Conservation (phyloP, 2,113 vertebrate species). For the Gorsachius goisagi region DNA sequence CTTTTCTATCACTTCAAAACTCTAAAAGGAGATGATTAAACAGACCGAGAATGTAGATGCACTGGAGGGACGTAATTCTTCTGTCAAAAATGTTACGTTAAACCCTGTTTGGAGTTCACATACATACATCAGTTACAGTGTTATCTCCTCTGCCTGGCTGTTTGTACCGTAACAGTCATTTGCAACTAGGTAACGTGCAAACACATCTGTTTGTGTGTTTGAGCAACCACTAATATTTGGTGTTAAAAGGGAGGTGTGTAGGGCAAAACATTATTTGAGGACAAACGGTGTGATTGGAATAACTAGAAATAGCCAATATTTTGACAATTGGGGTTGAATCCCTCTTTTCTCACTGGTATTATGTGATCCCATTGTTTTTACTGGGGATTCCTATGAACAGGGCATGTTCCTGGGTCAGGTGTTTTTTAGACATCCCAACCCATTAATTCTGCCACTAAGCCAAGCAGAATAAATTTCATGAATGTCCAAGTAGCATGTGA, state of each 20-base stretch:
- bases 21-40: slow-evolving; percentile 14
- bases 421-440: slow-evolving; percentile 8
- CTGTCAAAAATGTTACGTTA: slow-evolving; percentile 30
- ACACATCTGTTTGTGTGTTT: neutral
- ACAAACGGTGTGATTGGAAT: neutral
- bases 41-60: slow-evolving; percentile 37
- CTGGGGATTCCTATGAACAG: neutral
- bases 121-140: neutral
- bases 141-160: slow-evolving; percentile 27
- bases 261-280: neutral
- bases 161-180: slow-evolving; percentile 11
- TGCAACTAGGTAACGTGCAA: neutral
- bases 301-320: neutral
- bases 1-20: slow-evolving; percentile 5
- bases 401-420: neutral
- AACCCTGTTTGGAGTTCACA: slow-evolving; percentile 44
- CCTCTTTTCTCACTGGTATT: slow-evolving; percentile 9
- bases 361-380: neutral
- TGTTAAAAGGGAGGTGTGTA: slow-evolving; percentile 6
- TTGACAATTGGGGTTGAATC: neutral
- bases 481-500: slow-evolving; percentile 54
- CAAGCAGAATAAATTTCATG: slow-evolving; percentile 21
- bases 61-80: slow-evolving; percentile 33
- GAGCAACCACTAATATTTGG: neutral
- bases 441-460: slow-evolving; percentile 1